These are phyloP conservation scores for Sylvilagus bachmani DNA, from an alignment of 2,113 vertebrate genomes.

Conservation along the genomic window DNA sequence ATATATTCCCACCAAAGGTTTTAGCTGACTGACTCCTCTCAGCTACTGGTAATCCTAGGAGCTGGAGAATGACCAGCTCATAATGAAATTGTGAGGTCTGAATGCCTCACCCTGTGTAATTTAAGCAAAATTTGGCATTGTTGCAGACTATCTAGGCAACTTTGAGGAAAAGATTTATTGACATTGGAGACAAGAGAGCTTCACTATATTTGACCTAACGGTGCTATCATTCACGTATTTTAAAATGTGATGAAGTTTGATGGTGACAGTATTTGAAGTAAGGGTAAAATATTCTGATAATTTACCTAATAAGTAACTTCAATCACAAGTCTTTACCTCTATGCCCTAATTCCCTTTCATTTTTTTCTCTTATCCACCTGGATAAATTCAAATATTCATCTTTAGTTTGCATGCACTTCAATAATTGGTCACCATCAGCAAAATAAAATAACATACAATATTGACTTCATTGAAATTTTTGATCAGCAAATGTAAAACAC, in stretches of 20 bases:
- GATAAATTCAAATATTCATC: not conserved
- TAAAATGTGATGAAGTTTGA: not conserved
- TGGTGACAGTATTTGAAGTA: not conserved
- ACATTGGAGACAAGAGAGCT: not conserved
- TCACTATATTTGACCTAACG: not conserved
- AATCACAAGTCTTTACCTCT: not conserved
- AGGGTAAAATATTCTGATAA: not conserved
- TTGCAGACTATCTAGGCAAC: not conserved
- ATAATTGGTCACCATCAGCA: not conserved
- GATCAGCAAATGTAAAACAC: not conserved
- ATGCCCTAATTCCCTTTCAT: not conserved
- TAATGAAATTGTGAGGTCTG: not conserved
- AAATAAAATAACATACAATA: not conserved
- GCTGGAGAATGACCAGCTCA: not conserved
- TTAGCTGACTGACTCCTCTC: not conserved
- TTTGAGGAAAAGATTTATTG: not conserved
- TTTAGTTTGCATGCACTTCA: not conserved
- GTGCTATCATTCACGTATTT: not conserved
- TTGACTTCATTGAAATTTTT: not conserved
- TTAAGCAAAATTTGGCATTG: not conserved
- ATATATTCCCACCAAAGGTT: not conserved
- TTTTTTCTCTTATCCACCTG: not conserved
- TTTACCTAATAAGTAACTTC: not conserved
- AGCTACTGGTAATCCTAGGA: not conserved
- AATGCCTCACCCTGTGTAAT: not conserved